Evolutionary conservation across 2,113 vertebrate genomes (phyloP).

Genomic region (Boleophthalmus pectinirostris): DNA sequence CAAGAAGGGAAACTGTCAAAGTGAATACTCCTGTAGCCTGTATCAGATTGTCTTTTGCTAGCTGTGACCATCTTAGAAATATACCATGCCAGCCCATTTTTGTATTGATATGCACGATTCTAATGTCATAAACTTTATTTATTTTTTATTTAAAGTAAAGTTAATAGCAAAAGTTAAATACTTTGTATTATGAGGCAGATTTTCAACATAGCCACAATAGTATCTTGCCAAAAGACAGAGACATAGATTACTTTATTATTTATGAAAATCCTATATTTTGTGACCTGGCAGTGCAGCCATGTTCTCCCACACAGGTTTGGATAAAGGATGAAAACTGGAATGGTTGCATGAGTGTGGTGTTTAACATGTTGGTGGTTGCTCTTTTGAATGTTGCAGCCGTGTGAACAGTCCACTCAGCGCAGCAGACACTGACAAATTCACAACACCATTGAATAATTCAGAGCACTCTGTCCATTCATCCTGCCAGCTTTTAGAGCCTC

Average conservation of each 20-base stretch:
- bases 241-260: not conserved
- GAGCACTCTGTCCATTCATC: constrained; percentile 65
- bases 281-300: not conserved
- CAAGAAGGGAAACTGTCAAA: not conserved
- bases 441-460: constrained; percentile 68
- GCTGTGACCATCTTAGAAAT: not conserved
- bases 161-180: too few relatives aligned
- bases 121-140: too few relatives aligned
- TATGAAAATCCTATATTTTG: not conserved
- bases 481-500: constrained; percentile 69
- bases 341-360: constrained; percentile 21
- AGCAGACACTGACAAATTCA: constrained; percentile 54
- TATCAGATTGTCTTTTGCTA: not conserved
- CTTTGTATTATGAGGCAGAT: not conserved
- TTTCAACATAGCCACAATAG: not conserved
- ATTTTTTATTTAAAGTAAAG: too few relatives aligned
- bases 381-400: constrained; percentile 32
- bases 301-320: not conserved
- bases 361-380: constrained; percentile 35
- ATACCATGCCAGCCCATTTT: not conserved
- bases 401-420: constrained; percentile 57
- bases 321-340: constrained; percentile 9
- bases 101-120: too few relatives aligned
- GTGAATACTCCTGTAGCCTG: too few relatives aligned
- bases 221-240: not conserved